These are phyloP conservation scores for Ptychodera flava DNA, from an alignment of 35 echinoderm and acorn worm genomes.

Conservation along the genomic window DNA sequence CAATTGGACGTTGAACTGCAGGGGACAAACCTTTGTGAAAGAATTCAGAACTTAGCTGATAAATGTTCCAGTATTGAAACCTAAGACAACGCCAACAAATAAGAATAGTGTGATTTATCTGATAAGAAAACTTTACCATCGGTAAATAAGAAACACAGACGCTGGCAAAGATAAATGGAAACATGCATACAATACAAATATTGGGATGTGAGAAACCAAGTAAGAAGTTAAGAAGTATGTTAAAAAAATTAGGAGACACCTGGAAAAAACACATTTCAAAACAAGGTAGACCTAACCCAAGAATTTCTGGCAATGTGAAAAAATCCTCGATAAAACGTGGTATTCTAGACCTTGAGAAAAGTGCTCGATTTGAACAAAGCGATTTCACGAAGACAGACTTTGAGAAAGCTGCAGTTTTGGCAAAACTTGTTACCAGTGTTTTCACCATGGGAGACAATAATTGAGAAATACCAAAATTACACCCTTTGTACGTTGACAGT, in stretches of 20 bases:
- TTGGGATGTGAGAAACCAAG: background rate
- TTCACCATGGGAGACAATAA: background rate
- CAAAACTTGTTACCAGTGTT: background rate
- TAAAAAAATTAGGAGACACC: background rate
- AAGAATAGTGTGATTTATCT: too few relatives aligned
- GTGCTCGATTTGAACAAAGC: too few relatives aligned
- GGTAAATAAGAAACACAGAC: background rate
- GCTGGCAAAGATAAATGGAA: constrained; percentile 3
- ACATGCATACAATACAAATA: background rate
- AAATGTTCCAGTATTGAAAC: too few relatives aligned
- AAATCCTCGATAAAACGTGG: too few relatives aligned
- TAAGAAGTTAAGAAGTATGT: background rate
- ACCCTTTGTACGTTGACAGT: background rate
- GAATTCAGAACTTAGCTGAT: too few relatives aligned
- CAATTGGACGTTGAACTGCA: too few relatives aligned
- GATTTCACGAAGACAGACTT: too few relatives aligned
- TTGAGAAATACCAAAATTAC: background rate
- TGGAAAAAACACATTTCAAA: background rate
- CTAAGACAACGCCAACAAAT: too few relatives aligned
- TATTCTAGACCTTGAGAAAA: too few relatives aligned
- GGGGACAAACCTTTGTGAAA: too few relatives aligned
- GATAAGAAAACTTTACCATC: too few relatives aligned
- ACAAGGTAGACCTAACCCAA: background rate
- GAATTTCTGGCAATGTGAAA: background rate
- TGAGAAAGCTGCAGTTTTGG: background rate